These are phyloP conservation scores for Hyperopisus bebe DNA, from an alignment of 2,113 vertebrate genomes.

Conservation along the genomic window DNA sequence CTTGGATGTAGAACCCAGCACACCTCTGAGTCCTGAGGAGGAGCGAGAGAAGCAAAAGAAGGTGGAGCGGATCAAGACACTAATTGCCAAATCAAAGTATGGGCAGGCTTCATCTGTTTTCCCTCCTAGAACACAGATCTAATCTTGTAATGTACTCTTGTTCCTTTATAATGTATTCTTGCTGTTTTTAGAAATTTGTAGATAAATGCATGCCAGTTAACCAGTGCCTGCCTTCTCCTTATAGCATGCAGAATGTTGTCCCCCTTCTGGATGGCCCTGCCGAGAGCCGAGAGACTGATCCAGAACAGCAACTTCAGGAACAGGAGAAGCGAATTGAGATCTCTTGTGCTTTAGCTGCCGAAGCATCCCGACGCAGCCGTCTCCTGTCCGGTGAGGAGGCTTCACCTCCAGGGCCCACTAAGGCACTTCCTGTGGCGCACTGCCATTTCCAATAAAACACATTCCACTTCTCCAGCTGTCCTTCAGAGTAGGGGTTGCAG, in stretches of 20 bases:
- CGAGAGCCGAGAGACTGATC: conserved; percentile 62
- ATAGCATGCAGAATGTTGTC: conserved; percentile 87
- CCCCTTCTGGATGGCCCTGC: conserved; percentile 75
- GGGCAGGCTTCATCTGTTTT: conserved; percentile 1
- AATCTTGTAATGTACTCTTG: background rate
- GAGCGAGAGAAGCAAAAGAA: conserved; percentile 91
- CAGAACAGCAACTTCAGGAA: conserved; percentile 84
- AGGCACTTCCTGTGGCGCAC: conserved; percentile 28
- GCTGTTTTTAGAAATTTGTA: background rate
- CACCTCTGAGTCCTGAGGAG: conserved; percentile 83
- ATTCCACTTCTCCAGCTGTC: conserved; percentile 24
- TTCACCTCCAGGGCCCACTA: conserved; percentile 14
- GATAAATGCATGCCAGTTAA: background rate
- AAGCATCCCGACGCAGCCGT: conserved; percentile 87
- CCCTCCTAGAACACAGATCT: background rate
- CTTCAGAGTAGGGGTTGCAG: conserved; percentile 36
- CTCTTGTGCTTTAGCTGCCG: conserved; percentile 85
- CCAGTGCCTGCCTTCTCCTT: background rate
- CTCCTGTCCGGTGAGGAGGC: conserved; percentile 84
- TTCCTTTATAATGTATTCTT: background rate
- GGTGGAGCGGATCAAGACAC: conserved; percentile 88
- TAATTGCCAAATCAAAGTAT: conserved; percentile 96
- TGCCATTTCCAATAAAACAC: conserved; percentile 24
- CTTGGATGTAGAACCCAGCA: conserved; percentile 70
- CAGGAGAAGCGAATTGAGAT: conserved; percentile 96